Percentiles rank a stretch among this genome's conserved stretches.
Evolutionary conservation across 2,888 invertebrate species (phyloP).

Genomic region (Diploptera punctata): DNA sequence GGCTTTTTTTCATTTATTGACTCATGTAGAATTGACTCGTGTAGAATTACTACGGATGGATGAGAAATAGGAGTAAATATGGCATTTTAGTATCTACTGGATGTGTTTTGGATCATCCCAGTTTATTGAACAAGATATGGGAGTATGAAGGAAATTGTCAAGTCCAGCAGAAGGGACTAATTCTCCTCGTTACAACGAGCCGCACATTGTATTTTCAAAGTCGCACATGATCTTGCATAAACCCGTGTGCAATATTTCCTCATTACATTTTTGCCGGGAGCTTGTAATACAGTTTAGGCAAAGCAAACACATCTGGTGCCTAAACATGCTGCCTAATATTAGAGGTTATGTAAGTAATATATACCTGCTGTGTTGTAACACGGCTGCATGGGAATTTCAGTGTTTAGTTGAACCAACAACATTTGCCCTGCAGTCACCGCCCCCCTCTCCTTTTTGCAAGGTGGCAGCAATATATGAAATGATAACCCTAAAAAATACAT

Average conservation of each 20-base stretch:
- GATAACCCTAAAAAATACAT: slow-evolving; percentile 33
- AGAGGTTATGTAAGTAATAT: slow-evolving; percentile 22
- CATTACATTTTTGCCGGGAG: neutral
- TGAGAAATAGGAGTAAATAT: too few relatives aligned
- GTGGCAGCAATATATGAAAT: slow-evolving; percentile 34
- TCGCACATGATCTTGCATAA: neutral
- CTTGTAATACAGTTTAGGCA: neutral
- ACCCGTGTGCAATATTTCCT: neutral
- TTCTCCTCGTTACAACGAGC: neutral
- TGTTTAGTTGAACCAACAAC: slow-evolving; percentile 28
- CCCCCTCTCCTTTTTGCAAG: slow-evolving; percentile 22
- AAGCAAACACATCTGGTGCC: slow-evolving; percentile 25
- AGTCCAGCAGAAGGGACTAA: neutral
- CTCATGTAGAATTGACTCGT: too few relatives aligned
- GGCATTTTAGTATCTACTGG: too few relatives aligned
- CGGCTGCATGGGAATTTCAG: slow-evolving; percentile 28
- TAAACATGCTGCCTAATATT: slow-evolving; percentile 15
- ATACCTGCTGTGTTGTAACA: slow-evolving; percentile 6
- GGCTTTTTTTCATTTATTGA: too few relatives aligned
- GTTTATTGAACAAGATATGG: too few relatives aligned
- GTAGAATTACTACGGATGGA: too few relatives aligned
- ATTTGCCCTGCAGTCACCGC: slow-evolving; percentile 15
- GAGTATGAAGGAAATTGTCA: too few relatives aligned
- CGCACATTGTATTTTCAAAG: neutral
- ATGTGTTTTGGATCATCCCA: too few relatives aligned